Evolutionary conservation across 2,797 vertebrate genomes (phyloP).

Genomic region (Lagodon rhomboides): DNA sequence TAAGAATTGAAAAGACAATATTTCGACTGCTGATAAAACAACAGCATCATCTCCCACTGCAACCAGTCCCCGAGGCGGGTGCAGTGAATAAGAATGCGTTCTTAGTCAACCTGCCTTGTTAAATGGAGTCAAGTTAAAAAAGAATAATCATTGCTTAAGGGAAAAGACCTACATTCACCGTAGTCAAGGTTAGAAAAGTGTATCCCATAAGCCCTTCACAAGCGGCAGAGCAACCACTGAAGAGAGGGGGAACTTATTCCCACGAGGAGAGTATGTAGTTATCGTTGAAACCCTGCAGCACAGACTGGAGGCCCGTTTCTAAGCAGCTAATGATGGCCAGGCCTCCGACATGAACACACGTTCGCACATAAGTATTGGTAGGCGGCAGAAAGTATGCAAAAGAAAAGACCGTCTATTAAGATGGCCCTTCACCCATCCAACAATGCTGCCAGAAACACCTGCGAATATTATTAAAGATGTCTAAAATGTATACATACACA

Average conservation of each 20-base stretch:
- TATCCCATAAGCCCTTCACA: constrained; percentile 22
- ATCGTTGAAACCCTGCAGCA: constrained; percentile 39
- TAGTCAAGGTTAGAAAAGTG: constrained; percentile 66
- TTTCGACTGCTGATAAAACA: constrained; percentile 20
- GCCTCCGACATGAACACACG: constrained; percentile 28
- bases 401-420: background rate
- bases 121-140: constrained; percentile 48
- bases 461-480: constrained; percentile 38
- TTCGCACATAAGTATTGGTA: constrained; percentile 19
- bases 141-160: constrained; percentile 54
- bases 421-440: background rate
- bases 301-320: constrained; percentile 29
- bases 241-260: constrained; percentile 38
- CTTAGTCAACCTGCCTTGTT: constrained; percentile 51
- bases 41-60: constrained; percentile 36
- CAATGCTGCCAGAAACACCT: constrained; percentile 4
- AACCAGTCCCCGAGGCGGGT: constrained; percentile 28
- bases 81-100: constrained; percentile 53
- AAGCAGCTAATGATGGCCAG: constrained; percentile 35
- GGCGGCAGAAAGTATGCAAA: constrained; percentile 5
- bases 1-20: constrained; percentile 39
- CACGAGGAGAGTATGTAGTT: constrained; percentile 16
- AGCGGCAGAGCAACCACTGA: constrained; percentile 30
- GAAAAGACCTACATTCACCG: constrained; percentile 55
- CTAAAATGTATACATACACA: constrained; percentile 30